These are phyloP conservation scores for Dendrolimus pini DNA, from an alignment of 2,888 invertebrate genomes.

Conservation along the genomic window DNA sequence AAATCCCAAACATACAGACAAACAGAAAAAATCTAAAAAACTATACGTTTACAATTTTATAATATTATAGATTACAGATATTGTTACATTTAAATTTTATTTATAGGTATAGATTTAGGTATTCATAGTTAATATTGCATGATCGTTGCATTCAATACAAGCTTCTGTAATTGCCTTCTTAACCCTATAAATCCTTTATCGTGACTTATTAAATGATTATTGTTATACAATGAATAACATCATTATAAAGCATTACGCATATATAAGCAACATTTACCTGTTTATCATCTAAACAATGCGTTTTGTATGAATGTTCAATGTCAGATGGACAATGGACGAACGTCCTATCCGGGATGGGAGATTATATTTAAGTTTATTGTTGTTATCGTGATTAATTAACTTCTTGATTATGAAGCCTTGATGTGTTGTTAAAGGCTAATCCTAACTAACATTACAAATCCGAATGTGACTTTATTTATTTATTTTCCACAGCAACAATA, in stretches of 20 bases:
- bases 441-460: no score
- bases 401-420: background rate
- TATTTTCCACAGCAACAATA: no score
- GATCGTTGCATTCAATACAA: background rate
- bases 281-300: slow-evolving; percentile 12
- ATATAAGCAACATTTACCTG: slow-evolving; percentile 15
- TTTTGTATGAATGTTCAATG: slow-evolving; percentile 13
- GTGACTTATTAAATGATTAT: background rate
- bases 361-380: background rate
- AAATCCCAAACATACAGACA: no score
- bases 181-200: background rate
- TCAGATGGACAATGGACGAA: slow-evolving; percentile 22
- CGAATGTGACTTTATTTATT: no score
- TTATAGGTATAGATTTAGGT: no score
- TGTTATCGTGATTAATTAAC: background rate
- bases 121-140: background rate
- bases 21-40: no score
- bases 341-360: slow-evolving; percentile 29
- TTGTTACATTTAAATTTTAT: no score
- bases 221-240: background rate
- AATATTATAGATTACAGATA: no score
- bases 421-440: background rate
- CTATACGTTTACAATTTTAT: no score
- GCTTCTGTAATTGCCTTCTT: background rate
- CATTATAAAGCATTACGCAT: background rate